A percentile compares a stretch with the other conserved stretches of the same genome.
phyloP scores from a whole-genome alignment of 2,888 invertebrate species.

The Eilema sororculum region DNA sequence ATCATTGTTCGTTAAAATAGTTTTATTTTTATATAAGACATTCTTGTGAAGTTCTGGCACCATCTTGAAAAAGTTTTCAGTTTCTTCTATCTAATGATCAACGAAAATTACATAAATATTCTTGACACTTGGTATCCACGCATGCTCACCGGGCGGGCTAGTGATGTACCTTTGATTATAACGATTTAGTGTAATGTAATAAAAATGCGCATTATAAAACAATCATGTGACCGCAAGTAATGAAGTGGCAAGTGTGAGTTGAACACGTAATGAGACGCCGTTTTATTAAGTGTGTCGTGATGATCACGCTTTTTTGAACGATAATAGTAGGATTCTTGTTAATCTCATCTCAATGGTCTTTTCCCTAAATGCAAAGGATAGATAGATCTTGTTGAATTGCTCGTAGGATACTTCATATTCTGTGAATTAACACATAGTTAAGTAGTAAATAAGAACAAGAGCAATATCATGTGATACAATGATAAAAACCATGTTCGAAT shows the following conservation, averaged over 20 bases:
- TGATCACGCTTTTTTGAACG: slow-evolving; percentile 9
- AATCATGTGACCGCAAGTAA: slow-evolving; percentile 51
- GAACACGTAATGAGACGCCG: slow-evolving; percentile 40
- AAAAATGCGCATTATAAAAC: slow-evolving; percentile 62
- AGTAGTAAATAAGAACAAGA: too few relatives aligned
- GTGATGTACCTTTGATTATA: slow-evolving; percentile 32
- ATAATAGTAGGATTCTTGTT: background rate
- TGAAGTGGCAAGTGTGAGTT: slow-evolving; percentile 52
- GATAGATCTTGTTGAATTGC: too few relatives aligned
- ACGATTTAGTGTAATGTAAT: slow-evolving; percentile 39
- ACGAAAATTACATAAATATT: background rate
- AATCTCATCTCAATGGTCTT: background rate
- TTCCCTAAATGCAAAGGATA: too few relatives aligned
- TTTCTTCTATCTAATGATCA: background rate
- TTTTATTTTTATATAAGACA: too few relatives aligned
- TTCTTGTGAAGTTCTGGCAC: too few relatives aligned
- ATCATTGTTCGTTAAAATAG: too few relatives aligned
- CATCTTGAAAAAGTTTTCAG: too few relatives aligned
- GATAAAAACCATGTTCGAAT: too few relatives aligned
- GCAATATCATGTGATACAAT: too few relatives aligned
- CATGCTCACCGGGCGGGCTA: slow-evolving; percentile 26
- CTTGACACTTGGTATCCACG: slow-evolving; percentile 15
- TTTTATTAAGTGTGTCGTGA: slow-evolving; percentile 30
- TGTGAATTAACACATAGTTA: too few relatives aligned
- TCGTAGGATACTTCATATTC: too few relatives aligned